Evolutionary conservation across 2,888 invertebrate species (phyloP), one percentile per base, ranked within the genome.

Genomic region (Athetis lepigone): DNA sequence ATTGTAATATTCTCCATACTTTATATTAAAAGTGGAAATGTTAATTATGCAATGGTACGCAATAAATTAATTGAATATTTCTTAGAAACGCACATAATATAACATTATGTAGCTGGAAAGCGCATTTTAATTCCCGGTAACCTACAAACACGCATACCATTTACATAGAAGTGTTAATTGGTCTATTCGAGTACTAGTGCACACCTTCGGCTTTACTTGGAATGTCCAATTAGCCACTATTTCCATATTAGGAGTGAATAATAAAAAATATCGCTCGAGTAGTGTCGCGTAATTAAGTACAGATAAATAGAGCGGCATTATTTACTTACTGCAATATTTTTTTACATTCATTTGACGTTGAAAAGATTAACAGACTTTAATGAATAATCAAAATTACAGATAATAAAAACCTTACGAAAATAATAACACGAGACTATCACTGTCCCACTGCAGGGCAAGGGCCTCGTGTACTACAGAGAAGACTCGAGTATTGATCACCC

Each of bases 191-290:
- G 27, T 37, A 55, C 29, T 45, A 40, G 33, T 40, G 36, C 59
- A 58, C 60, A 58, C 75, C 73, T 65, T 55, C n/a, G 16, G 9
- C 49, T 57, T 40, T 43, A 51, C 50, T 55, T 36, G 47, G 70
- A 61, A 70, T 58, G 16, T 65, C 60, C 75, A 73, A 73, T 73
- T 75, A 73, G 66, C 33, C 45, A 50, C 40, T 42, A 52, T 57
- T 51, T n/a, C 75, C 51, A 37, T 66, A 55, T 29, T 25, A 43
- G 57, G 49, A 60, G 8, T n/a, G 16, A 42, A 46, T 29, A 37
- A 36, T 27, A 69, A 70, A 73, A 58, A 74, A 57, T 18, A 11
- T 46, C 25, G 42, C 45, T 5, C 11, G 8, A 29, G 23, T 42
- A 57, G 56, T 75, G 72, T 70, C 58, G 59, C 11, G 50, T 54